Percentiles rank a stretch among this genome's conserved stretches.
Evolutionary conservation across 2,113 vertebrate genomes (phyloP).

Genomic region (Microcebus jonahi): DNA sequence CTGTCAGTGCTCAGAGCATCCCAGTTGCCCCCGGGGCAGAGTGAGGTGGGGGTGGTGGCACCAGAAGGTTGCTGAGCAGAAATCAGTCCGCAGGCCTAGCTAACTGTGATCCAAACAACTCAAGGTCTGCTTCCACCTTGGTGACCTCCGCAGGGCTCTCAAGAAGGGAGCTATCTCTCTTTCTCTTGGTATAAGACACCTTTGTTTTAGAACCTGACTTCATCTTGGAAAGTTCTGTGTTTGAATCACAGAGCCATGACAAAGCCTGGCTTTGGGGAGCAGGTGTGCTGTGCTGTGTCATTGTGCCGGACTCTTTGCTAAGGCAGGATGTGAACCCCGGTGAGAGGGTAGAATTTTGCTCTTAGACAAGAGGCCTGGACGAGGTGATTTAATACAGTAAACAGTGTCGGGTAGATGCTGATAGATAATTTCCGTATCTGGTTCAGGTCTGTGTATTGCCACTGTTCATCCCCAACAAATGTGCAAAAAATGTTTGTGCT

Average conservation of each 20-base stretch:
- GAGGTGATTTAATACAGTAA: background rate
- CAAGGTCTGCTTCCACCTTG: accelerated
- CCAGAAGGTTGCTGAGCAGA: background rate
- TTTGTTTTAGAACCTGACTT: background rate
- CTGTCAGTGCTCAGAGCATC: background rate
- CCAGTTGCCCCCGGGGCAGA: background rate
- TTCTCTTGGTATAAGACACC: background rate
- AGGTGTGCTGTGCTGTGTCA: accelerated
- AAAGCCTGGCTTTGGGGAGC: background rate
- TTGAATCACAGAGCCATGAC: background rate
- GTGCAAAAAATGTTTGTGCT: background rate
- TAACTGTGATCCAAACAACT: background rate
- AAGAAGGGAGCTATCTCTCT: background rate
- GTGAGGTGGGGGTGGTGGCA: no score
- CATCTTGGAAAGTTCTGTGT: background rate
- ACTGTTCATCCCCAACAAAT: background rate
- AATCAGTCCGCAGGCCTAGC: background rate
- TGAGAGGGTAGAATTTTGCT: background rate
- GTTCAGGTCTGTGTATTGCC: background rate
- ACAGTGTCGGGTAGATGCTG: background rate
- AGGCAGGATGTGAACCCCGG: background rate
- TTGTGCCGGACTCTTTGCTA: background rate
- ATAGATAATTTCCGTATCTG: background rate
- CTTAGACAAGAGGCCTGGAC: background rate
- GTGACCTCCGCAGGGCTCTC: background rate